Conservation (phyloP, 2,113 vertebrate genomes). For the Sitta europaea region DNA sequence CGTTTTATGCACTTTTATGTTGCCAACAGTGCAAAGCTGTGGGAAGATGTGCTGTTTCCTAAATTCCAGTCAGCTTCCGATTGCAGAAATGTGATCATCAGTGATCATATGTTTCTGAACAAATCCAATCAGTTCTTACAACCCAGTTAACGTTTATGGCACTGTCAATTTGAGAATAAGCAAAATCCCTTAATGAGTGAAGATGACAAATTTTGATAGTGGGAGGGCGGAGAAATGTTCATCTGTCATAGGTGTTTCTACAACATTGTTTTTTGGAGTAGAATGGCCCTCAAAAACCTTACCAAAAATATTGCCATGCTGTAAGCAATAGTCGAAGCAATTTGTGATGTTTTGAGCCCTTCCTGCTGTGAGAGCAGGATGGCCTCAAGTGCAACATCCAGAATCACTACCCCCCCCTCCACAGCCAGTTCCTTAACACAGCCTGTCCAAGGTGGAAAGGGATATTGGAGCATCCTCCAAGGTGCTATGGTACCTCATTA, state of each 20-base stretch:
- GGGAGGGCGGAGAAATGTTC: fast-evolving
- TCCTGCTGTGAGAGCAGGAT: neutral
- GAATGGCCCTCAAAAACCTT: neutral
- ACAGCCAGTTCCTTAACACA: fast-evolving
- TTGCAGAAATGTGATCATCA: neutral
- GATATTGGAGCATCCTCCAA: neutral
- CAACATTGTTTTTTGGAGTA: neutral
- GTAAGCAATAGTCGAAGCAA: neutral
- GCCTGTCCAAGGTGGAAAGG: neutral
- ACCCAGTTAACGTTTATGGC: neutral
- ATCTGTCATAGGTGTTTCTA: neutral
- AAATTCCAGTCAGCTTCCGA: neutral
- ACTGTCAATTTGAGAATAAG: neutral
- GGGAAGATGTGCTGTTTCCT: neutral
- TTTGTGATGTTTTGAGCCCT: neutral
- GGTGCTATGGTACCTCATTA: fast-evolving
- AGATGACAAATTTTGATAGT: neutral
- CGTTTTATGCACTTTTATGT: neutral
- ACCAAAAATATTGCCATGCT: neutral
- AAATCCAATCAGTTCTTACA: neutral
- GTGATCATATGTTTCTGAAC: neutral
- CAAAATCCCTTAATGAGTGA: neutral
- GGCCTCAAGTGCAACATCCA: neutral
- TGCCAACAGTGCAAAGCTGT: neutral
- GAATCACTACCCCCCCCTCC: fast-evolving